These are phyloP conservation scores for Tenrec ecaudatus DNA, from an alignment of 2,113 vertebrate species.

Conservation along the genomic window DNA sequence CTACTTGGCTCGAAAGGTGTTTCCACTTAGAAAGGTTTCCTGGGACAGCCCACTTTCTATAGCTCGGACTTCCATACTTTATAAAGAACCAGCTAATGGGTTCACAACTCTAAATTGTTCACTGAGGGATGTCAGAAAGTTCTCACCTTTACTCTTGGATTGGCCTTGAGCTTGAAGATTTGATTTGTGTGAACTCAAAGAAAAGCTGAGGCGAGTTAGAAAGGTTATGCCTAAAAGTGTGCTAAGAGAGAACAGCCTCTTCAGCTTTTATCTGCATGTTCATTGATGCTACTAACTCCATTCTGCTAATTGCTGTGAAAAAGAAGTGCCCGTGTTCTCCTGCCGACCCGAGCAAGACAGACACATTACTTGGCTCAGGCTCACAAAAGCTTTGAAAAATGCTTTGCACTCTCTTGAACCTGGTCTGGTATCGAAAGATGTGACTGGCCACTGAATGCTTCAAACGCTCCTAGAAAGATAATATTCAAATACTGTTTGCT, in stretches of 20 bases:
- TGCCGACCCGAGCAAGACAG: constrained; percentile 5
- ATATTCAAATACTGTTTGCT: neutral
- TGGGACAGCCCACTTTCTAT: neutral
- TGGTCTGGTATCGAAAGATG: neutral
- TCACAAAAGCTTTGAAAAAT: constrained; percentile 14
- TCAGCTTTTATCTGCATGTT: constrained; percentile 45
- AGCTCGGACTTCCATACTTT: neutral
- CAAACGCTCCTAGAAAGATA: neutral
- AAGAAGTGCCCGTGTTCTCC: constrained; percentile 21
- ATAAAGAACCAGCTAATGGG: neutral
- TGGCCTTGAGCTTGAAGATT: constrained; percentile 50
- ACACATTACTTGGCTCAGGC: constrained; percentile 5
- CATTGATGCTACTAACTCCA: constrained; percentile 41
- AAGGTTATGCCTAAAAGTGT: constrained; percentile 53
- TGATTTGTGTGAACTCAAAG: constrained; percentile 9
- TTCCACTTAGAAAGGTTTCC: neutral
- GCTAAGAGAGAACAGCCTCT: constrained; percentile 27
- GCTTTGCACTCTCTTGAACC: constrained; percentile 21
- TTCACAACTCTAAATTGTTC: constrained; percentile 16
- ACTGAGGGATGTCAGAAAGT: neutral
- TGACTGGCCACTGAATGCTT: neutral
- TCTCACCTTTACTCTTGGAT: constrained; percentile 37
- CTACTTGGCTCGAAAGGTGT: neutral
- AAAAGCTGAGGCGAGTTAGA: constrained; percentile 46
- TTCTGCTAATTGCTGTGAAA: constrained; percentile 66